phyloP scores from a whole-genome alignment of 2,888 invertebrate species.

The Scelioninae gen. 1 region DNA sequence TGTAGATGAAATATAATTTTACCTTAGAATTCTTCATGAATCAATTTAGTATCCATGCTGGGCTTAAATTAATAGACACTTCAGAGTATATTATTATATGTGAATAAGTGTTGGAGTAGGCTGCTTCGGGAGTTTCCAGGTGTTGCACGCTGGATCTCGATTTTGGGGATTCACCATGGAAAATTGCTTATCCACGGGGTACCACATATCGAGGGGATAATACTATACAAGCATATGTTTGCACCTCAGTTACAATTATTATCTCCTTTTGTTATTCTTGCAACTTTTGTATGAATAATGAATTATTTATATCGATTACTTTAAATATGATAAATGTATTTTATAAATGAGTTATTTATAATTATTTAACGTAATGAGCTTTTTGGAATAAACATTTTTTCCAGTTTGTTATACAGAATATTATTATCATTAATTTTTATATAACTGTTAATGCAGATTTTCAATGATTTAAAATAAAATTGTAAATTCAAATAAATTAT shows the following conservation, averaged over 20 bases:
- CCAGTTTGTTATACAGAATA: too few relatives aligned
- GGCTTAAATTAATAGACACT: constrained; percentile 81
- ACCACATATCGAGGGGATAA: constrained; percentile 27
- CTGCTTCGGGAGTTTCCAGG: constrained; percentile 75
- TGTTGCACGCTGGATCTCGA: constrained; percentile 73
- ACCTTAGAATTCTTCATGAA: constrained; percentile 60
- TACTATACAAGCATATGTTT: constrained; percentile 33
- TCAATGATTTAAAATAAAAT: too few relatives aligned
- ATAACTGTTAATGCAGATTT: too few relatives aligned
- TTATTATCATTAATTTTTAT: too few relatives aligned
- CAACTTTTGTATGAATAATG: too few relatives aligned
- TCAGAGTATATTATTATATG: constrained; percentile 63
- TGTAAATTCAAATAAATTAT: too few relatives aligned
- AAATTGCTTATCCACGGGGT: constrained; percentile 60
- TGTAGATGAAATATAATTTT: constrained; percentile 22
- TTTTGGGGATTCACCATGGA: constrained; percentile 48
- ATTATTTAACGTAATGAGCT: too few relatives aligned
- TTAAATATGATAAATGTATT: too few relatives aligned
- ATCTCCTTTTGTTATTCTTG: not conserved
- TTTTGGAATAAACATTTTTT: too few relatives aligned
- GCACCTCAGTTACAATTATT: constrained; percentile 18
- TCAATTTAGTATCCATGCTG: constrained; percentile 79
- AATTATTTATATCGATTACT: too few relatives aligned
- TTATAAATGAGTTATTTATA: too few relatives aligned
- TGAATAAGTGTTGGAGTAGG: constrained; percentile 74